Evolutionary conservation across 2,113 vertebrate genomes (phyloP).

Genomic region (Thryonomys swinderianus): DNA sequence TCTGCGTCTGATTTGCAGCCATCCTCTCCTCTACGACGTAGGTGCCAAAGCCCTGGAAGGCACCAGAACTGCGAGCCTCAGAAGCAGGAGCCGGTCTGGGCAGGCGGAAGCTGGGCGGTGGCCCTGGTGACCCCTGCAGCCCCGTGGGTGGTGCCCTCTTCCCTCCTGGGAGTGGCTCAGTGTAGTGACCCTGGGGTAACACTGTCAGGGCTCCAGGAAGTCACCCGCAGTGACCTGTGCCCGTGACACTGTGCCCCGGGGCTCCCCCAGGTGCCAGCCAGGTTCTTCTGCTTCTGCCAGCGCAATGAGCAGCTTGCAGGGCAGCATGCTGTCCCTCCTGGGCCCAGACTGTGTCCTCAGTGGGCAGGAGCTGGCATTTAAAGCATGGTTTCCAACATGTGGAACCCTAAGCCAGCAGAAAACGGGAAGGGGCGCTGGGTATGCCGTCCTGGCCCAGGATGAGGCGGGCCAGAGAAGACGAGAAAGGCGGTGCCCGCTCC

Average conservation of each 20-base stretch:
- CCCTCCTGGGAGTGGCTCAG: neutral
- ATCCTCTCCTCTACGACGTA: neutral
- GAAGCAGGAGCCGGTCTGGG: neutral
- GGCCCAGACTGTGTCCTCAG: neutral
- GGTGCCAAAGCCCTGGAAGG: neutral
- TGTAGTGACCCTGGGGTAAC: neutral
- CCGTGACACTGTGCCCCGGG: neutral
- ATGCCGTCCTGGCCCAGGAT: neutral
- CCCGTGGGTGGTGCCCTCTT: neutral
- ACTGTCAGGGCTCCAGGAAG: neutral
- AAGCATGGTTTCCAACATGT: no score
- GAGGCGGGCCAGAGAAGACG: neutral
- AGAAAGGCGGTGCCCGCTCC: neutral
- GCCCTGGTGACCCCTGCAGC: neutral
- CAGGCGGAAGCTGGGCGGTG: neutral
- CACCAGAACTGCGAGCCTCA: no score
- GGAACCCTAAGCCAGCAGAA: neutral
- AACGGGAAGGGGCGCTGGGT: no score
- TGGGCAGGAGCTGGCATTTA: neutral
- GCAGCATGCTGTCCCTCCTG: rapidly evolving
- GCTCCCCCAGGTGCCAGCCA: neutral
- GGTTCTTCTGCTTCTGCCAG: neutral
- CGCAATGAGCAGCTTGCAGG: neutral
- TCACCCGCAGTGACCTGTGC: rapidly evolving
- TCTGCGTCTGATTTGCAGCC: neutral